A percentile compares a stretch with the other conserved stretches of the same genome.
Conservation (phyloP, 1,140 invertebrate species). For the Drusus annulatus region DNA sequence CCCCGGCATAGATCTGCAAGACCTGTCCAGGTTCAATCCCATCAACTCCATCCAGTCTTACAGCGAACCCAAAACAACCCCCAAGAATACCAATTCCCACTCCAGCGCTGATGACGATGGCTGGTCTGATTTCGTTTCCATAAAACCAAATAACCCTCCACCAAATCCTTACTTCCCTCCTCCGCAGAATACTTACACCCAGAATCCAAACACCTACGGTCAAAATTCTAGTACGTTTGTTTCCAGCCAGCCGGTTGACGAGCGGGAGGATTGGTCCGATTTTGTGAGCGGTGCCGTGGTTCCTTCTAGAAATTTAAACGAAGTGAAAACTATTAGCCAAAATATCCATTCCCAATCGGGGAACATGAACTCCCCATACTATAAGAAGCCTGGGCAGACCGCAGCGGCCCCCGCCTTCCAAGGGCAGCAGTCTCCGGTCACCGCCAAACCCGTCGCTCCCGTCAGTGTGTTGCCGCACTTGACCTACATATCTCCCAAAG, state of each 20-base stretch:
- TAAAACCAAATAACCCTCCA: slow-evolving; percentile 62
- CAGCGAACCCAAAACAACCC: slow-evolving; percentile 62
- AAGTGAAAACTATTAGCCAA: slow-evolving; percentile 57
- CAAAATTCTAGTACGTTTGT: slow-evolving; percentile 4
- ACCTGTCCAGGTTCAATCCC: slow-evolving; percentile 73
- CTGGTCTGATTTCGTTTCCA: slow-evolving; percentile 75
- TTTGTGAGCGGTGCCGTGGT: slow-evolving; percentile 53
- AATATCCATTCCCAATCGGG: slow-evolving; percentile 55
- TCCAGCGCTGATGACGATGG: slow-evolving; percentile 70
- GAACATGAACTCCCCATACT: slow-evolving; percentile 20
- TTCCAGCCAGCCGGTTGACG: slow-evolving; percentile 37
- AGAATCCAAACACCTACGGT: neutral
- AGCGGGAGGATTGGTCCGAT: slow-evolving; percentile 60
- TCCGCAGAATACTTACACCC: neutral
- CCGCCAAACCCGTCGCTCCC: neutral
- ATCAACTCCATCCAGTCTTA: slow-evolving; percentile 67
- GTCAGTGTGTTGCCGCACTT: slow-evolving; percentile 43
- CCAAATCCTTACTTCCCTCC: slow-evolving; percentile 27
- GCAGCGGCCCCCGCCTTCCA: neutral
- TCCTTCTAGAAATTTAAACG: slow-evolving; percentile 45
- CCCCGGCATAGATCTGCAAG: slow-evolving; percentile 76
- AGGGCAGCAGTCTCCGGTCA: neutral
- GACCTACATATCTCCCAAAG: slow-evolving; percentile 47
- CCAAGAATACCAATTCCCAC: slow-evolving; percentile 60
- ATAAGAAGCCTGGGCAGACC: slow-evolving; percentile 1